A percentile compares a stretch with the other conserved stretches of the same genome.
Conservation (phyloP, 2,888 invertebrate species). For the Pandemis cinnamomeana region DNA sequence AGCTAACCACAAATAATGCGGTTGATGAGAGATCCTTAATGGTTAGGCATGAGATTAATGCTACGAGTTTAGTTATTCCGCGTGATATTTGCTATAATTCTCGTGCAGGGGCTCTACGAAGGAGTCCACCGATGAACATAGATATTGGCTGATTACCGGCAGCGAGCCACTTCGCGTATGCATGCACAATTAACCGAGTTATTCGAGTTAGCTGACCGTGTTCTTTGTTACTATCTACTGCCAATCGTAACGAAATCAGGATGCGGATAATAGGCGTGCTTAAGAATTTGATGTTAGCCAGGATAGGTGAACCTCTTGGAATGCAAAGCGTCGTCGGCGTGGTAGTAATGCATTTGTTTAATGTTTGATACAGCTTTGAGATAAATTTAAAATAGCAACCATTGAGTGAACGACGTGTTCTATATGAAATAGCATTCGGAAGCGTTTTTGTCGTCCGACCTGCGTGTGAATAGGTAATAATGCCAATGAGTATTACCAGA, state of each 20-base stretch:
- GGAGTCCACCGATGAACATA: constrained; percentile 45
- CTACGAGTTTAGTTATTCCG: not conserved
- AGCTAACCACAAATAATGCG: too few relatives aligned
- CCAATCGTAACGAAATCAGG: constrained; percentile 51
- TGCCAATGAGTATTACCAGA: too few relatives aligned
- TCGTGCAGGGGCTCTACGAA: constrained; percentile 38
- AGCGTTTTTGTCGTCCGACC: too few relatives aligned
- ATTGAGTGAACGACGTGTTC: too few relatives aligned
- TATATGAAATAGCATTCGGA: too few relatives aligned
- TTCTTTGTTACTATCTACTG: constrained; percentile 53
- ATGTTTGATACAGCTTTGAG: not conserved
- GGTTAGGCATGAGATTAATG: too few relatives aligned
- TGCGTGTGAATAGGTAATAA: too few relatives aligned
- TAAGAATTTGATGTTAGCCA: constrained; percentile 18
- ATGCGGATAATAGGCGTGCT: constrained; percentile 41
- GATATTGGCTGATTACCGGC: constrained; percentile 45
- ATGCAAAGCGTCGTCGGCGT: not conserved
- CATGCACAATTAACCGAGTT: constrained; percentile 64
- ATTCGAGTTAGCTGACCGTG: constrained; percentile 63
- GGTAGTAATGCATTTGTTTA: not conserved
- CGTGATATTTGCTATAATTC: constrained; percentile 6
- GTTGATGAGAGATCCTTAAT: too few relatives aligned
- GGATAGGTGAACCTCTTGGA: not conserved
- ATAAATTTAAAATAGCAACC: too few relatives aligned
- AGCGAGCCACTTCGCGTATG: constrained; percentile 49